A percentile compares a stretch with the other conserved stretches of the same genome.
These are phyloP conservation scores for Emmelina monodactyla DNA, from an alignment of 2,888 invertebrate species.

Conservation along the genomic window DNA sequence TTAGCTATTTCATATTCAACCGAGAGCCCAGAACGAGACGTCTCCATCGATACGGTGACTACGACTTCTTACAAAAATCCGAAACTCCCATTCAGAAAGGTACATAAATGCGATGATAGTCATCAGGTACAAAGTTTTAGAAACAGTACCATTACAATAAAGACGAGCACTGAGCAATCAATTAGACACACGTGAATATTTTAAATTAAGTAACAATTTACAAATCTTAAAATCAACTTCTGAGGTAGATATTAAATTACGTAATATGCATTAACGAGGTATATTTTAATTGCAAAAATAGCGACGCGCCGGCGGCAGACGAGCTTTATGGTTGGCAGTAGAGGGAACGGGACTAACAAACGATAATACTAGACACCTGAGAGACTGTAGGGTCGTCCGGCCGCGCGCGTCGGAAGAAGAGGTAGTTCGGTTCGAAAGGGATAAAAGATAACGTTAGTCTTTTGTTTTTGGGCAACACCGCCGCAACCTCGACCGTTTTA, in stretches of 20 bases:
- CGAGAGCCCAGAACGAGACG: conserved; percentile 51
- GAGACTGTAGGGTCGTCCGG: conserved; percentile 8
- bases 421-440: conserved; percentile 44
- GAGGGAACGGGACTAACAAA: no score
- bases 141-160: conserved; percentile 23
- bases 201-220: conserved; percentile 63
- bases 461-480: no score
- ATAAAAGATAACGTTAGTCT: no score
- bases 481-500: no score
- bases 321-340: conserved; percentile 18
- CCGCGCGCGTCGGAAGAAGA: conserved; percentile 35
- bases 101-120: conserved; percentile 32
- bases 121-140: conserved; percentile 26
- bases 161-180: conserved; percentile 52
- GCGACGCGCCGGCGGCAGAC: conserved; percentile 25
- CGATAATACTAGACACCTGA: background rate
- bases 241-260: conserved; percentile 61
- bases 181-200: conserved; percentile 49
- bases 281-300: conserved; percentile 41
- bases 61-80: conserved; percentile 20
- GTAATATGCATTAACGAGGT: conserved; percentile 61
- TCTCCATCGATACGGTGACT: conserved; percentile 52
- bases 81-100: conserved; percentile 20
- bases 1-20: conserved; percentile 45
- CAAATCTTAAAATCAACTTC: conserved; percentile 62